These are phyloP conservation scores for Spatulosminthurus flaviceps DNA, from an alignment of 2,888 invertebrate species.

Conservation along the genomic window DNA sequence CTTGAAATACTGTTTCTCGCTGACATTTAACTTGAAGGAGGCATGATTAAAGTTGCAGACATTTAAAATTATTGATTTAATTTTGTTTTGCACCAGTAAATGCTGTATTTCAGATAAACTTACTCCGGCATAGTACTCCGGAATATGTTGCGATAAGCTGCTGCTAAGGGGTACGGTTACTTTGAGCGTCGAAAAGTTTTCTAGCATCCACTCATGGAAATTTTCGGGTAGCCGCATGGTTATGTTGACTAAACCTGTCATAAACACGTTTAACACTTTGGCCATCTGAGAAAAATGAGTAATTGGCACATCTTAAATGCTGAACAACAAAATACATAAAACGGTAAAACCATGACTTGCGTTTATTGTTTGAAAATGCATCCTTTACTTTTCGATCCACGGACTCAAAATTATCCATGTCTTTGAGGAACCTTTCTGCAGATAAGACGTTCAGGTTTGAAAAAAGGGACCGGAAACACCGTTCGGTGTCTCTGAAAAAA, in stretches of 20 bases:
- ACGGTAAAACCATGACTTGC: too few species aligned
- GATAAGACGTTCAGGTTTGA: constrained; percentile 50
- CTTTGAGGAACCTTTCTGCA: constrained; percentile 46
- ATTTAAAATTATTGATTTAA: too few species aligned
- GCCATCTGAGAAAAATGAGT: background rate
- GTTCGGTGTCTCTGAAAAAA: constrained; percentile 33
- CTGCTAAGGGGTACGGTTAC: background rate
- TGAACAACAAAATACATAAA: too few species aligned
- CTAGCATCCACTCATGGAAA: constrained; percentile 2
- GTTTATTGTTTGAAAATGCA: too few species aligned
- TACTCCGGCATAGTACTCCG: background rate
- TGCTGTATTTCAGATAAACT: too few species aligned
- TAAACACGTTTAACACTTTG: background rate
- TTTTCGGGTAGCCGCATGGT: background rate
- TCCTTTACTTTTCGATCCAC: constrained; percentile 7
- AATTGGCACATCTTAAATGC: background rate
- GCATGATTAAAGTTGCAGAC: too few species aligned
- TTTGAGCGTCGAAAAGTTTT: background rate
- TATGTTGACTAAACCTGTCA: constrained; percentile 1
- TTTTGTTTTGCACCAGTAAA: too few species aligned
- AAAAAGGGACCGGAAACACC: constrained; percentile 53
- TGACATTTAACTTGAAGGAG: constrained; percentile 28
- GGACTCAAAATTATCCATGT: background rate
- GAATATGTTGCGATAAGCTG: background rate
- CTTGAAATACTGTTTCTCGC: constrained; percentile 41